phyloP scores from a whole-genome alignment of 2,113 vertebrate species.

The Archocentrus centrarchus region DNA sequence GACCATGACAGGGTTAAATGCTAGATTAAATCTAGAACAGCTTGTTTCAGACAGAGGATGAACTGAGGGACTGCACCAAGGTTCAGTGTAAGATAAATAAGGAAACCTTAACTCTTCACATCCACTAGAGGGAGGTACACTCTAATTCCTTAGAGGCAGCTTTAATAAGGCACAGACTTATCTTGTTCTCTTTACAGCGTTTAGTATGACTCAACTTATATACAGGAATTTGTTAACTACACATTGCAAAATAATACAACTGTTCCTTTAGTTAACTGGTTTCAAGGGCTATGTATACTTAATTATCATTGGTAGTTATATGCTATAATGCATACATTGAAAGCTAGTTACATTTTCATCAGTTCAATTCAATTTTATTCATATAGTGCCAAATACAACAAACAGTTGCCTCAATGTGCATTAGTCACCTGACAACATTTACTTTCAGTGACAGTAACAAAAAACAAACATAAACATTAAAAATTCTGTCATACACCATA shows the following conservation, averaged over 20 bases:
- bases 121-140: conserved; percentile 28
- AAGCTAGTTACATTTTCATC: not conserved
- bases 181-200: not conserved
- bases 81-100: not conserved
- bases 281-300: not conserved
- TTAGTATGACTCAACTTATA: not conserved
- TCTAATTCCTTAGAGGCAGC: not conserved
- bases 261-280: fast-evolving
- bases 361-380: no score
- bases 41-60: no score
- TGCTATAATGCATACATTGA: not conserved
- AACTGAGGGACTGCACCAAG: no score
- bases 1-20: no score
- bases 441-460: no score
- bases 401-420: no score
- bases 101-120: not conserved
- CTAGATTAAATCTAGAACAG: no score
- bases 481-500: no score
- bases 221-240: not conserved
- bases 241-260: fast-evolving
- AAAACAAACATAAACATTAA: no score
- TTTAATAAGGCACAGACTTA: not conserved
- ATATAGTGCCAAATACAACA: no score
- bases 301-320: not conserved
- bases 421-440: no score